Base-by-base conservation (phyloP, 35 echinoderm and acorn worm genomes). In the Eucidaris tribuloides region DNA sequence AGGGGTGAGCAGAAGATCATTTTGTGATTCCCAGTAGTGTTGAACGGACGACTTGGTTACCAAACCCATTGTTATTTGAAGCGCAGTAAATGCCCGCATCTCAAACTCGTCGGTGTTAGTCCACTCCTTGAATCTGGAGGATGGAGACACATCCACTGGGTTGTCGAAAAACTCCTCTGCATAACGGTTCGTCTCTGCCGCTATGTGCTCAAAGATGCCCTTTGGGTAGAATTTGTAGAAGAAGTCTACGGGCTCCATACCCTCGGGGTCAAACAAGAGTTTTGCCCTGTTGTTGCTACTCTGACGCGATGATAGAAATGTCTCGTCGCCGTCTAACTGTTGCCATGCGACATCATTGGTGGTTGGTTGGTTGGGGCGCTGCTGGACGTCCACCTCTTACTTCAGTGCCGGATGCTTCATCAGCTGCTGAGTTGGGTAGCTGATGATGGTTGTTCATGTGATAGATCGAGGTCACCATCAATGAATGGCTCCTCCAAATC, bases 21-120 rank as follows among this genome's bases (percentile, higher is more conserved):
- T 32, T 24, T 68, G 29, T 7, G 43, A 28, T 17, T 57, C 78
- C 78, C 78, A 81, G 43, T 81, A 81, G 23, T 59, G 3, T 4
- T 24, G 30, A 3, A 58, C 27, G 7, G 54, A 22, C 3, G 78
- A 50, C 30, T 81, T 81, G 3, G 45, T 25, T 3, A 48, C 45
- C 4, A 81, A 50, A 2, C 78, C 78, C 78, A 81, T 81, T 7
- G 54, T 1, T 1, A 81, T 81, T 27, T 81, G 78, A 2, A 81
- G 46, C 32, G 78, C 78, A 2, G 33, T 57, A 20, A 81, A 48
- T 1, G 43, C 78, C 24, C 40, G 25, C 34, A 81, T 30, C 55
- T 60, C 79, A 11, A 27, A 45, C 4, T 14, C 2, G 3, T 23
- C 28, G 2, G 79, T 81, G 3, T 81, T 52, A 3, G 1, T 55